Percentiles rank a stretch among this genome's conserved stretches.
These are phyloP conservation scores for Drosophila niveifrons DNA, from an alignment of 2,888 invertebrate genomes.

Conservation along the genomic window DNA sequence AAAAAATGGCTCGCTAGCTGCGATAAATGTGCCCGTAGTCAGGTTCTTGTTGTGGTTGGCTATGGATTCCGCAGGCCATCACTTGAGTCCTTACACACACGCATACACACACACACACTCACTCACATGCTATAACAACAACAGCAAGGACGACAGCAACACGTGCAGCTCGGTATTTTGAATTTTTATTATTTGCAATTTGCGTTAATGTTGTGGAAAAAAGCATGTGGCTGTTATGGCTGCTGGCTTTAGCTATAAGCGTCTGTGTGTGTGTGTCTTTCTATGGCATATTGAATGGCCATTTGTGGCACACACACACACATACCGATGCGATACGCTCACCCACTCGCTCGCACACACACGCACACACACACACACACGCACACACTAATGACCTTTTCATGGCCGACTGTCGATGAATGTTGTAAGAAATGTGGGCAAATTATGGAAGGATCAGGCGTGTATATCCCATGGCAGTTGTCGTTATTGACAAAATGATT, in stretches of 20 bases:
- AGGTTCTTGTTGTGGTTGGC: conserved; percentile 70
- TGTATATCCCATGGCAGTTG: conserved; percentile 60
- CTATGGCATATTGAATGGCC: conserved; percentile 80
- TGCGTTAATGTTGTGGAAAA: conserved; percentile 83
- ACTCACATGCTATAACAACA: conserved; percentile 14
- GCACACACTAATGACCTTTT: conserved; percentile 80
- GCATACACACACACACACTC: conserved; percentile 21
- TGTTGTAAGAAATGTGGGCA: conserved; percentile 81
- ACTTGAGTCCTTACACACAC: conserved; percentile 45
- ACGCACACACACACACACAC: conserved; percentile 52
- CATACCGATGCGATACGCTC: conserved; percentile 39
- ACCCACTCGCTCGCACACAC: conserved; percentile 44
- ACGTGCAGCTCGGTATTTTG: conserved; percentile 79
- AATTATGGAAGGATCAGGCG: conserved; percentile 72
- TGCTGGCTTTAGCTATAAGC: conserved; percentile 65
- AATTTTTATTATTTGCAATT: conserved; percentile 83
- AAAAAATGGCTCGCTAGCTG: conserved; percentile 71
- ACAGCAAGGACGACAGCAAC: conserved; percentile 56
- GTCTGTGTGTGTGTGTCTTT: conserved; percentile 38
- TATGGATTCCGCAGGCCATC: conserved; percentile 58
- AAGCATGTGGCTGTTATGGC: conserved; percentile 81
- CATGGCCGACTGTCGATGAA: conserved; percentile 78
- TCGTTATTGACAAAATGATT: conserved; percentile 81
- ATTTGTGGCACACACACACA: conserved; percentile 68
- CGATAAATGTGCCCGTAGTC: conserved; percentile 75